Evolutionary conservation across 2,888 invertebrate genomes (phyloP).

Genomic region (Scaptomyza cyrtandrae): DNA sequence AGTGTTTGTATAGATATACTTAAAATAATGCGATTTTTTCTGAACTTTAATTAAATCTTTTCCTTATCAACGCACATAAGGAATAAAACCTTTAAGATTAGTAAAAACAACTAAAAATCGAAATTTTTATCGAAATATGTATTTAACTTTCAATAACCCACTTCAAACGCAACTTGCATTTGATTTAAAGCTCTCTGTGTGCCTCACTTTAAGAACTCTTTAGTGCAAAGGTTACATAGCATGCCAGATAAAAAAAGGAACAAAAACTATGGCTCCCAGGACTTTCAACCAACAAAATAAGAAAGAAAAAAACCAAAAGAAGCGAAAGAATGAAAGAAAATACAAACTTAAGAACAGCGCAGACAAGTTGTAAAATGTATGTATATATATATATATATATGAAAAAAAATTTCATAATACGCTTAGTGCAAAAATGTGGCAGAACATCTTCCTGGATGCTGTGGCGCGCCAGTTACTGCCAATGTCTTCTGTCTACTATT

Average conservation of each 20-base stretch:
- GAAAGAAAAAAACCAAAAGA: not conserved
- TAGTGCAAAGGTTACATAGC: constrained; percentile 2
- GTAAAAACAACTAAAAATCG: too few species aligned
- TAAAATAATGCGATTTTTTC: not conserved
- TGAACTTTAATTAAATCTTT: not conserved
- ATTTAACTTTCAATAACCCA: not conserved
- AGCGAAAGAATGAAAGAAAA: not conserved
- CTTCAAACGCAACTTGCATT: constrained; percentile 12
- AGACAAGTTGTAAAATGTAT: constrained; percentile 76
- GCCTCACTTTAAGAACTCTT: constrained; percentile 28
- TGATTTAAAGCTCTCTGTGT: not conserved
- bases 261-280: constrained; percentile 4
- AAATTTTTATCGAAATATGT: not conserved
- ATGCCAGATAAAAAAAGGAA: not conserved
- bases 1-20: too few species aligned
- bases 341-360: constrained; percentile 41
- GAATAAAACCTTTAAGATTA: too few species aligned
- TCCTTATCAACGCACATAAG: too few species aligned
- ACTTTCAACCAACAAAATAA: not conserved
- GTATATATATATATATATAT: too few species aligned
- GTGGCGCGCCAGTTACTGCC: not conserved
- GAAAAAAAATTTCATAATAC: constrained; percentile 74
- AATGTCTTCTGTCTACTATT: constrained; percentile 25
- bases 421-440: constrained; percentile 74
- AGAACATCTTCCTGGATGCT: constrained; percentile 66